These are phyloP conservation scores for Catajapyx aquilonaris DNA, from an alignment of 1,140 invertebrate genomes.

Conservation along the genomic window DNA sequence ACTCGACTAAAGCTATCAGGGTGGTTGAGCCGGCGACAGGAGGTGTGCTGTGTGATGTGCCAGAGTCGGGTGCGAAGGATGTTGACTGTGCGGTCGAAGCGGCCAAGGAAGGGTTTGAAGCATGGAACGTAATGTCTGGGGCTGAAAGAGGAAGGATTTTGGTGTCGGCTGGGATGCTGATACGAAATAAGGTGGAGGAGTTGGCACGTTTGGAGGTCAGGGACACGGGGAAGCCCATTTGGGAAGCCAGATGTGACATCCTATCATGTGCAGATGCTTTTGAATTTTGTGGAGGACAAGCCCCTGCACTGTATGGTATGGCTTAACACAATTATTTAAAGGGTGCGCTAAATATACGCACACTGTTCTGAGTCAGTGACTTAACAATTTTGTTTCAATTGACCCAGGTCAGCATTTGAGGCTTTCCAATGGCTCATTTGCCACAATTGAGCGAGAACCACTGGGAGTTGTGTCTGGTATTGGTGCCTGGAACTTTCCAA, in stretches of 20 bases:
- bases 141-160: conserved; percentile 20
- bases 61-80: no score
- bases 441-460: conserved; percentile 25
- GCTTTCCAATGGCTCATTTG: conserved; percentile 20
- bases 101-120: no score
- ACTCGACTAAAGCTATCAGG: no score
- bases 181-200: conserved; percentile 15
- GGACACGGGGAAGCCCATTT: conserved; percentile 28
- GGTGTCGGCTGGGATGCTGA: conserved; percentile 9
- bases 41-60: no score
- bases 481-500: conserved; percentile 36
- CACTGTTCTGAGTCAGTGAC: background rate
- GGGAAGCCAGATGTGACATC: conserved; percentile 26
- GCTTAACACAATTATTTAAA: no score
- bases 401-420: conserved; percentile 18
- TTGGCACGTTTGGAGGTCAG: conserved; percentile 21
- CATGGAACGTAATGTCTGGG: no score
- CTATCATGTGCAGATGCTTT: conserved; percentile 24
- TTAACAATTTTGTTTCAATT: conserved; percentile 2
- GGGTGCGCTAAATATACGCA: no score
- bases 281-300: conserved; percentile 25
- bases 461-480: conserved; percentile 29
- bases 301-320: no score
- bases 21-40: no score
- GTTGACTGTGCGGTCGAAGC: no score